These are phyloP conservation scores for Okamejei kenojei DNA, from an alignment of 2,797 vertebrate genomes.

Conservation along the genomic window DNA sequence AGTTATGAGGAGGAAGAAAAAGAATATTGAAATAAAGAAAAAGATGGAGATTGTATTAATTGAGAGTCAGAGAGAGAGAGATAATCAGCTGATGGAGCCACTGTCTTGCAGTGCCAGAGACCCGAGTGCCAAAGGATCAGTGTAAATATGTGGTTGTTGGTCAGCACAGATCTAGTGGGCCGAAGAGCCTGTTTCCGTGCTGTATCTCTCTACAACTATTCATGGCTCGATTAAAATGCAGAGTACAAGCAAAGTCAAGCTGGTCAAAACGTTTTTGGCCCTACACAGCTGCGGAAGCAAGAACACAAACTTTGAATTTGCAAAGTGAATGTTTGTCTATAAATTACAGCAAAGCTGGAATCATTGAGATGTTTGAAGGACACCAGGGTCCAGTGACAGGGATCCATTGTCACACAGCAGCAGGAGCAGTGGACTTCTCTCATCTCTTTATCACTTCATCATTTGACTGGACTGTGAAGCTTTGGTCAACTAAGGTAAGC, in stretches of 20 bases:
- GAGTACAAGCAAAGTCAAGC: background rate
- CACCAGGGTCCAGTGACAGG: conserved; percentile 97
- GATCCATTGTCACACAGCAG: conserved; percentile 87
- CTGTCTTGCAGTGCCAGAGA: too few relatives aligned
- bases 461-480: conserved; percentile 98
- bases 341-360: conserved; percentile 87
- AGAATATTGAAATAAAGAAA: background rate
- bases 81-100: too few relatives aligned
- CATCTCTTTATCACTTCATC: conserved; percentile 96
- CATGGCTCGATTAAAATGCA: background rate
- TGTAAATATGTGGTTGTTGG: too few relatives aligned
- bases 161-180: too few relatives aligned
- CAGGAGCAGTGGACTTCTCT: conserved; percentile 91
- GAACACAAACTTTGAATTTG: background rate
- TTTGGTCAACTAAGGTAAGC: conserved; percentile 95
- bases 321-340: conserved; percentile 30
- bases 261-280: background rate
- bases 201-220: too few relatives aligned
- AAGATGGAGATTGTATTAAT: too few relatives aligned
- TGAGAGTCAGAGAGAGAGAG: too few relatives aligned
- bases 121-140: too few relatives aligned
- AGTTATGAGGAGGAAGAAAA: background rate
- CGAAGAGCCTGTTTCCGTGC: too few relatives aligned
- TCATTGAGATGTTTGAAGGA: conserved; percentile 97
- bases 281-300: background rate